Base-by-base conservation (phyloP, 2,888 invertebrate genomes). In the Iphiclides podalirius region DNA sequence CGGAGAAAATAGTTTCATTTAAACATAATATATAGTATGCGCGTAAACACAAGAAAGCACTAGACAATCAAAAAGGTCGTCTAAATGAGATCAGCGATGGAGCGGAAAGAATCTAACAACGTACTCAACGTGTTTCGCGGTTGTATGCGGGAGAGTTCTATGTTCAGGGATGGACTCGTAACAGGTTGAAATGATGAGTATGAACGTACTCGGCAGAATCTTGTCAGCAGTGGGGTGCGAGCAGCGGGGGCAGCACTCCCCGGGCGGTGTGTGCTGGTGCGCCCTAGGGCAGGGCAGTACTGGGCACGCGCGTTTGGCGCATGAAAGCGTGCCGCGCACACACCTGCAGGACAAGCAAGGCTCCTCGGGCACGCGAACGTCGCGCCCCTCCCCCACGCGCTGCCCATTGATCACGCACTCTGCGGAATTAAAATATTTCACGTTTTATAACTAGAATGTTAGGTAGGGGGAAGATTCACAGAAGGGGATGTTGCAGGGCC, bases 261-360 rank as follows among this genome's bases (percentile, higher is more conserved):
- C 95, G 0, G 92, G 90, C 17, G 92, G 91, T 46, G 93, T 92
- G 52, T 90, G 87, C 66, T 95, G 95, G 58, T 92, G 91, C 8
- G 90, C 88, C 0, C 80, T 78, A 4, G 94, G 93, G 72, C 98
- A 98, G 58, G 96, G 95, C 26, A 98, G 89, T 4, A 97, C 96
- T 0, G 97, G 96, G 65, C 98, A 98, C 0, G 96, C 95, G 52
- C 93, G 92, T 70, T 96, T 96, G 34, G 93, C 90, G 72, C 97
- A 97, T 11, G 93, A 93, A 60, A 97, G 79, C 45, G 91, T 90
- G 9, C 92, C 92, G 60, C 90, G 90, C 59, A 91, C 90, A 75
- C 96, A 97, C 35, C 93, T 92, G 67, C 96, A 97, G 47, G 94
- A 94, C 53, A 96, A 85, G 68, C 96, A 97, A 1, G 96, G 95